Evolutionary conservation across 2,797 vertebrate genomes (phyloP).

Genomic region (Parambassis ranga): DNA sequence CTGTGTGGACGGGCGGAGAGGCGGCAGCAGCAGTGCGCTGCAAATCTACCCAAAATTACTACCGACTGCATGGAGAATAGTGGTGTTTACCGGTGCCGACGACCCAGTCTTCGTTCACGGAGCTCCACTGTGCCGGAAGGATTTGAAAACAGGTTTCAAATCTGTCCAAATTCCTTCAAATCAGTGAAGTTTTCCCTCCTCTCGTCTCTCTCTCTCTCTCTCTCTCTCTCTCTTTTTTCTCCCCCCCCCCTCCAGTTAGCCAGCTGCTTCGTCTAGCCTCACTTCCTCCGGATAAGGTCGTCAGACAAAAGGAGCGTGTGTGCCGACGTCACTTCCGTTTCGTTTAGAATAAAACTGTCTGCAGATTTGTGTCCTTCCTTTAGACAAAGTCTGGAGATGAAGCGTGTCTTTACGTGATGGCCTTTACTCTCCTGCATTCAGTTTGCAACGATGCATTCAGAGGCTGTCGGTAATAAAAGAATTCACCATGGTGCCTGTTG

Average conservation of each 20-base stretch:
- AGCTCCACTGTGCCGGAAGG: constrained; percentile 43
- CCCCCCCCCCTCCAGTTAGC: constrained; percentile 63
- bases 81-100: constrained; percentile 70
- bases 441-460: not conserved
- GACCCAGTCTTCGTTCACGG: constrained; percentile 56
- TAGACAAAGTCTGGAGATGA: too few relatives aligned
- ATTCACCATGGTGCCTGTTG: too few relatives aligned
- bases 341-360: not conserved
- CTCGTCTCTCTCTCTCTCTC: constrained; percentile 53
- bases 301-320: constrained; percentile 66
- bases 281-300: constrained; percentile 83
- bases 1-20: constrained; percentile 69
- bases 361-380: too few relatives aligned
- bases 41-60: constrained; percentile 60
- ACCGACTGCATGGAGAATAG: constrained; percentile 55
- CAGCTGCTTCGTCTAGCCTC: constrained; percentile 77
- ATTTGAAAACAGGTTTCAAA: constrained; percentile 51
- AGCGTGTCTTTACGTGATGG: too few relatives aligned
- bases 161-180: constrained; percentile 56
- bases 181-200: constrained; percentile 60
- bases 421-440: not conserved
- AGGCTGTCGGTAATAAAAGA: not conserved
- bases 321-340: constrained; percentile 72
- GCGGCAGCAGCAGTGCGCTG: constrained; percentile 65
- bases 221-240: constrained; percentile 45